These are phyloP conservation scores for Electrona antarctica DNA, from an alignment of 2,113 vertebrate species.

Conservation along the genomic window DNA sequence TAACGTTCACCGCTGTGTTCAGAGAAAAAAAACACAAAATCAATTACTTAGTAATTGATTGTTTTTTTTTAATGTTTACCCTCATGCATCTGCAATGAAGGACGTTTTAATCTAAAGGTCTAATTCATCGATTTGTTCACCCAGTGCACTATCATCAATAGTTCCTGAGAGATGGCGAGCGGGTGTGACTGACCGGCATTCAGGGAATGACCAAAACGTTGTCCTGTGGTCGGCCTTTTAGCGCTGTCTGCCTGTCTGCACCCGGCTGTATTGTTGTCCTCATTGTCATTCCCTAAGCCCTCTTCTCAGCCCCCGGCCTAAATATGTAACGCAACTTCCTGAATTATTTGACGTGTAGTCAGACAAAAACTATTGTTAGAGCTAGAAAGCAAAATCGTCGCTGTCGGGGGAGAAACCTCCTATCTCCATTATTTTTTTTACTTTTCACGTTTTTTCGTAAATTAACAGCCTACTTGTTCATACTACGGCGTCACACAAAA, in stretches of 20 bases:
- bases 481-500: no score
- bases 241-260: constrained; percentile 43
- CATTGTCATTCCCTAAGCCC: constrained; percentile 38
- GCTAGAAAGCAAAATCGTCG: constrained; percentile 61
- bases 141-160: constrained; percentile 34
- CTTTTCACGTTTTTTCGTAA: no score
- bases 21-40: not conserved
- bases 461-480: no score
- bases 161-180: constrained; percentile 1
- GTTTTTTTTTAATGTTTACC: constrained; percentile 26
- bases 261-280: constrained; percentile 40
- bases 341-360: constrained; percentile 49
- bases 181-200: constrained; percentile 3
- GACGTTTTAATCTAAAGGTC: not conserved
- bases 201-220: constrained; percentile 3
- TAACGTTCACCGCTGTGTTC: constrained; percentile 5
- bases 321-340: constrained; percentile 72
- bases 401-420: not conserved
- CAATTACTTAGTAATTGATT: constrained; percentile 26
- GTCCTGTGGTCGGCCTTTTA: constrained; percentile 9
- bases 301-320: constrained; percentile 54
- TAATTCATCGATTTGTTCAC: not conserved
- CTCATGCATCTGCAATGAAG: constrained; percentile 3
- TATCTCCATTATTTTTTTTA: no score
- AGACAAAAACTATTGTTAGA: constrained; percentile 51